Percentiles rank a stretch among this genome's conserved stretches.
Conservation (phyloP, 1,140 invertebrate genomes). For the Ceratina japonica region DNA sequence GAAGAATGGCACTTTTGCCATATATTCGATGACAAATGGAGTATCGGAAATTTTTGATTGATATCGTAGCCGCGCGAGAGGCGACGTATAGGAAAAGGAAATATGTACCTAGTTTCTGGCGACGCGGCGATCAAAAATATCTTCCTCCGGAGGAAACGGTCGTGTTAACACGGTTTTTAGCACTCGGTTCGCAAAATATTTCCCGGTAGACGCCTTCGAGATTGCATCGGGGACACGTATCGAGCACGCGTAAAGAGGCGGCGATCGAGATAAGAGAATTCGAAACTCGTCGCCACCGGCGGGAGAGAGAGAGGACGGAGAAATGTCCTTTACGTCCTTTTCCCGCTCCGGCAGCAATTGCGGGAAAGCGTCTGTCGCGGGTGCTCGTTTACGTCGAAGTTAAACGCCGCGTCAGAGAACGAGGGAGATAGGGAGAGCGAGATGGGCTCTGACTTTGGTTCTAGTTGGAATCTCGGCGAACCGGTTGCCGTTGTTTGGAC, state of each 20-base stretch:
- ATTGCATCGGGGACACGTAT: neutral
- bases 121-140: too few species aligned
- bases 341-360: neutral
- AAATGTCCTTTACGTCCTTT: conserved; percentile 3
- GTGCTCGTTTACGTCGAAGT: neutral
- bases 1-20: too few species aligned
- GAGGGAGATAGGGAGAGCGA: neutral
- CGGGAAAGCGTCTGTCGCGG: conserved; percentile 8
- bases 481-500: conserved; percentile 4
- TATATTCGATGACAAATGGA: too few species aligned
- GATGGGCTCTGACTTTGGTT: neutral
- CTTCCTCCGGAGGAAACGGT: neutral
- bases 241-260: neutral
- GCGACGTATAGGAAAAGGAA: too few species aligned
- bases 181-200: neutral
- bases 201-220: neutral
- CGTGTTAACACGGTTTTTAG: neutral
- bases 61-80: too few species aligned
- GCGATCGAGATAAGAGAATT: conserved; percentile 12
- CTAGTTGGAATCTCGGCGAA: neutral
- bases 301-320: neutral
- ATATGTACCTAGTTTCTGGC: too few species aligned
- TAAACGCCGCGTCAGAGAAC: neutral
- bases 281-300: neutral
- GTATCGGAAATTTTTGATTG: too few species aligned